Evolutionary conservation across 2,888 invertebrate genomes (phyloP).

Genomic region (Acanthosepion pharaonis): DNA sequence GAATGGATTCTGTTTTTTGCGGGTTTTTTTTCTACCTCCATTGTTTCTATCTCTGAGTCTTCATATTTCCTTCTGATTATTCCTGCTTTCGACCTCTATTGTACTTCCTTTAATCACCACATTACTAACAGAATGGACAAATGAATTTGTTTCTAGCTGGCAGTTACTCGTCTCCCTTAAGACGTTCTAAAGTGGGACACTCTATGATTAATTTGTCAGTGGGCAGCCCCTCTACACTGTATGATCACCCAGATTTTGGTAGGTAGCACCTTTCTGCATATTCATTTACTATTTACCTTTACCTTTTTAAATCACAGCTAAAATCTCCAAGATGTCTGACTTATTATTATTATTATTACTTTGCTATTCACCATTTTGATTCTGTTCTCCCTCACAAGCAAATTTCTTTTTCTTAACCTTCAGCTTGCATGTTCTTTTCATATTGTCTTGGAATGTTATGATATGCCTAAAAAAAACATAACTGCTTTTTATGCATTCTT

Average conservation of each 20-base stretch:
- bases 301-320: not conserved
- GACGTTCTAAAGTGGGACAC: slow-evolving; percentile 64
- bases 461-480: not conserved
- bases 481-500: not conserved
- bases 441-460: slow-evolving; percentile 33
- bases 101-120: slow-evolving; percentile 43
- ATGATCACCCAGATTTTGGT: slow-evolving; percentile 68
- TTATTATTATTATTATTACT: not conserved
- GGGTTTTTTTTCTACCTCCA: not conserved
- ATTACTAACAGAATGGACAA: slow-evolving; percentile 49
- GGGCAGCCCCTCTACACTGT: slow-evolving; percentile 56
- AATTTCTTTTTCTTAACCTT: not conserved
- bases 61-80: not conserved
- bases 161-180: slow-evolving; percentile 66
- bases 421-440: not conserved
- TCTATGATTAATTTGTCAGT: slow-evolving; percentile 69
- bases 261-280: slow-evolving; percentile 53
- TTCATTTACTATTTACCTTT: not conserved
- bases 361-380: not conserved
- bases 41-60: not conserved
- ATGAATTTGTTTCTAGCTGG: slow-evolving; percentile 61
- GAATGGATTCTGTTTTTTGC: not conserved
- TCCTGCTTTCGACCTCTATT: not conserved
- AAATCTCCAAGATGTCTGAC: not conserved
- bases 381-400: not conserved